Base-by-base conservation (phyloP, 2,797 vertebrate species). In the Bradypus variegatus region DNA sequence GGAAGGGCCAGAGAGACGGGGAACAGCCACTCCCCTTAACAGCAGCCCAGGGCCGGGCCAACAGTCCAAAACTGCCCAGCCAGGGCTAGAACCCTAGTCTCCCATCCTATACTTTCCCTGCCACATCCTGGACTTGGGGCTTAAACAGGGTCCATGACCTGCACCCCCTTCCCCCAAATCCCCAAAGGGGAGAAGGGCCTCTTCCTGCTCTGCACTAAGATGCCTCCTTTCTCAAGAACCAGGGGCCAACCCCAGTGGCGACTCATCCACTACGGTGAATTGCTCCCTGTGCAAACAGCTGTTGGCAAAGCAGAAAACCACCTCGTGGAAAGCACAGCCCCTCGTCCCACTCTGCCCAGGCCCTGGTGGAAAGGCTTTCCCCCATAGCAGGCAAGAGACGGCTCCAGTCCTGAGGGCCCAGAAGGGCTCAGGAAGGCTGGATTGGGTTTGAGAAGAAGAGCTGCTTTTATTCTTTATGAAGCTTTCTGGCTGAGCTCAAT, bases 401-500 rank as follows among this genome's bases (percentile, higher is more conserved):
- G 36, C 55, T 23, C 31, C 36, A 29, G 65, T 36, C 84, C 62
- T 36, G 3, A 36, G 82, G 33, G 15, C 55, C 0, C 3, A 8
- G n/a, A n/a, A 36, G 9, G 3, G 81, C n/a, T 72, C 27, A 33
- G 85, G 13, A n/a, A 64, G 62, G 62, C 62, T 55, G 77, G 86
- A n/a, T 85, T 41, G 45, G 50, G 72, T 33, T 7, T 50, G 86
- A 25, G 62, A 79, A 58, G 23, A 36, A 5, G 45, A 27, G 6
- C 8, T 27, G 69, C 72, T 76, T 73, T 60, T 21, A 58, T 58
- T 55, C 69, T 65, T 55, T 82, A 38, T 27, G n/a, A 78, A 81
- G 89, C 53, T 86, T 86, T 84, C 79, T 81, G 86, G 41, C 90
- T 48, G 67, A 75, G 92, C 11, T 90, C 65, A 2, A 38, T 27